These are phyloP conservation scores for Odontomachus brunneus DNA, from an alignment of 1,140 invertebrate genomes.

Conservation along the genomic window DNA sequence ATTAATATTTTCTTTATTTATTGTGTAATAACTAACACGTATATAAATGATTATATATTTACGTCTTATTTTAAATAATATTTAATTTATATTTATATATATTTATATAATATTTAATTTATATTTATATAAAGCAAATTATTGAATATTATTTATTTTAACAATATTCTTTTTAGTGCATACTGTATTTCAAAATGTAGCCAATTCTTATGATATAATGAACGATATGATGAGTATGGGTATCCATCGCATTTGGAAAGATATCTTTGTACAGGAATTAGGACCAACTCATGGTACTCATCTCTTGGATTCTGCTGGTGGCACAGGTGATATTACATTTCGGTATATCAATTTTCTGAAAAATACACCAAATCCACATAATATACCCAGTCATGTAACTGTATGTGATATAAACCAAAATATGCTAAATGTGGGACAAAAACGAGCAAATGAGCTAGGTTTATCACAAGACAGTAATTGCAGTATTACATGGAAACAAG, in stretches of 20 bases:
- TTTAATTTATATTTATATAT: too few relatives aligned
- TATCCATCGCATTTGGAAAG: constrained; percentile 98
- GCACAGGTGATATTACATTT: constrained; percentile 97
- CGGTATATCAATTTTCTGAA: constrained; percentile 92
- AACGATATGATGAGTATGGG: constrained; percentile 99
- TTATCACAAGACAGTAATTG: constrained; percentile 79
- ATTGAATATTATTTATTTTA: constrained; percentile 13
- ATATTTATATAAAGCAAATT: constrained; percentile 3
- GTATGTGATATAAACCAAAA: constrained; percentile 97
- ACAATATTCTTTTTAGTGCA: constrained; percentile 89
- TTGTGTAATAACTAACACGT: too few relatives aligned
- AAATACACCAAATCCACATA: constrained; percentile 82
- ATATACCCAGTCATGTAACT: constrained; percentile 90
- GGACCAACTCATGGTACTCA: constrained; percentile 91
- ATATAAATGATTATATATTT: too few relatives aligned
- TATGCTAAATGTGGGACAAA: constrained; percentile 97
- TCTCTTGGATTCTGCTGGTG: constrained; percentile 98
- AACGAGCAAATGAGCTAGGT: constrained; percentile 88
- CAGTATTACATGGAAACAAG: constrained; percentile 92
- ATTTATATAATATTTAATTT: too few relatives aligned
- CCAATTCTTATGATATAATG: constrained; percentile 98
- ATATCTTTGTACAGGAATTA: constrained; percentile 94
- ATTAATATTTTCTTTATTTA: too few relatives aligned
- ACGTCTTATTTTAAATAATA: too few relatives aligned
- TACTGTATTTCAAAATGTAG: constrained; percentile 97